phyloP scores from a whole-genome alignment of 2,797 vertebrate genomes.

The Pipistrellus kuhlii region DNA sequence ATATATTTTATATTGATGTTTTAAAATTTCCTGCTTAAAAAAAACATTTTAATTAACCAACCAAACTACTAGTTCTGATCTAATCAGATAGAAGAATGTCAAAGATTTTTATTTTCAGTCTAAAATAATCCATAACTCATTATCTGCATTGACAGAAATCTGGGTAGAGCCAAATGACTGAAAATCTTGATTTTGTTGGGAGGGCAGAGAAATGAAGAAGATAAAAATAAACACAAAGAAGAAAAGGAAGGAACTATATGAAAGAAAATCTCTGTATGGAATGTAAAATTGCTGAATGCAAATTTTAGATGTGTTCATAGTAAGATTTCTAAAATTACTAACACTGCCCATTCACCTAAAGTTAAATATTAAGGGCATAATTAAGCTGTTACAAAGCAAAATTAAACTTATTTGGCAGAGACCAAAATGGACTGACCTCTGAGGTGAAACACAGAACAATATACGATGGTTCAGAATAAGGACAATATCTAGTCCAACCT shows the following conservation, averaged over 20 bases:
- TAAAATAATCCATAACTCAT: not conserved
- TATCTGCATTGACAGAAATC: not conserved
- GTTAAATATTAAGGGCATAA: not conserved
- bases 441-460: not conserved
- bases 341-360: not conserved
- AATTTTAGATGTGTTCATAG: not conserved
- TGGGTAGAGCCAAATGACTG: not conserved
- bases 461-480: not conserved
- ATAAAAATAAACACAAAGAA: not conserved
- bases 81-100: not conserved
- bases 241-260: not conserved
- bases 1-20: not conserved
- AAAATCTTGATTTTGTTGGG: not conserved
- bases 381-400: not conserved
- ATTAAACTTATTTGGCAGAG: not conserved
- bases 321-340: not conserved
- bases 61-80: not conserved
- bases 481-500: not conserved
- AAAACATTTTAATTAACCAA: constrained; percentile 42
- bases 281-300: not conserved
- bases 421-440: not conserved
- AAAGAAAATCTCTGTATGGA: constrained; percentile 12
- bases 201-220: not conserved
- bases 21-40: not conserved
- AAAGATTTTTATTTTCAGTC: not conserved